These are phyloP conservation scores for Heliconius cydno DNA, from an alignment of 2,888 invertebrate genomes.

Conservation along the genomic window DNA sequence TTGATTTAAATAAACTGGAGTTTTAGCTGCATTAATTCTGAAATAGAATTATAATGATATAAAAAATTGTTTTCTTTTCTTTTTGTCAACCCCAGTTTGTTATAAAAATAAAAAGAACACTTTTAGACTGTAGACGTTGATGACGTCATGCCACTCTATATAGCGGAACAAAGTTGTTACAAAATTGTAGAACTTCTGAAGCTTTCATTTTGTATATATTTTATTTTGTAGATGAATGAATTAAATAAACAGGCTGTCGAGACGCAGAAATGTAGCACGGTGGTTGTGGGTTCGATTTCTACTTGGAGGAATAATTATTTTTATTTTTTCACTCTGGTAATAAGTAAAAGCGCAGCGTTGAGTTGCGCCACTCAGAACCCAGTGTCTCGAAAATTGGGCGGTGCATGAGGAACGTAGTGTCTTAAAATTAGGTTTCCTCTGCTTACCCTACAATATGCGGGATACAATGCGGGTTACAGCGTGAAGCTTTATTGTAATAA, in stretches of 20 bases:
- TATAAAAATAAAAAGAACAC: slow-evolving; percentile 1
- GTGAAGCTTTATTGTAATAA: background rate
- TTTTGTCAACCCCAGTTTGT: background rate
- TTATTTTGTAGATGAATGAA: background rate
- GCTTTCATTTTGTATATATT: slow-evolving; percentile 5
- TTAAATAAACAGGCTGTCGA: background rate
- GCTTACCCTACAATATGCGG: background rate
- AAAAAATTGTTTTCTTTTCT: background rate
- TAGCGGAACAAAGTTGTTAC: background rate
- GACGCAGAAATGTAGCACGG: too few species aligned
- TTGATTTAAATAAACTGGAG: background rate
- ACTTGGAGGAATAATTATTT: too few species aligned
- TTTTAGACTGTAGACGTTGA: slow-evolving; percentile 3
- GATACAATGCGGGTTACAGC: too few species aligned
- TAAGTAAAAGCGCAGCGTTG: too few species aligned
- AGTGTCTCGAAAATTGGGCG: too few species aligned
- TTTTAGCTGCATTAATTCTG: background rate
- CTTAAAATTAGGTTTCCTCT: background rate
- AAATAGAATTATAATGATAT: background rate
- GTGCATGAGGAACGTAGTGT: too few species aligned
- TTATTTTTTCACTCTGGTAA: too few species aligned
- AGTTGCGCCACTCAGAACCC: too few species aligned
- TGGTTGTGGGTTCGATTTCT: too few species aligned
- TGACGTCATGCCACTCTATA: slow-evolving; percentile 13
- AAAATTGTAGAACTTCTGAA: background rate